A percentile compares a stretch with the other conserved stretches of the same genome.
phyloP scores from a whole-genome alignment of 1,140 invertebrate genomes.

The Arctopsyche grandis region DNA sequence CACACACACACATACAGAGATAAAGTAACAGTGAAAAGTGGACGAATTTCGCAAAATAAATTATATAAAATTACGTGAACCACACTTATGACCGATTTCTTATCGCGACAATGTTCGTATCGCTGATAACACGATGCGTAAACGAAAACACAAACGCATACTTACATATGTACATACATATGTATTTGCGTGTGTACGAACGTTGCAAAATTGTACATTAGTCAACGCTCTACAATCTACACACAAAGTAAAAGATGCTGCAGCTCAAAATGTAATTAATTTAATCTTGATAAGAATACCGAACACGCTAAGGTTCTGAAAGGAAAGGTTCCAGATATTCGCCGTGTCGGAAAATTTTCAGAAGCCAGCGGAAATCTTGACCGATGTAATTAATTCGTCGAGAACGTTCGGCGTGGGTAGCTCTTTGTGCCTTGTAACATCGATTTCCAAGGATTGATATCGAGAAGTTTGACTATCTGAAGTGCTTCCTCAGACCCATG shows the following conservation, averaged over 20 bases:
- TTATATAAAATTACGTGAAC: conserved; percentile 20
- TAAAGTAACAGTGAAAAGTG: background rate
- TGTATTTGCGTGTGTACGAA: no score
- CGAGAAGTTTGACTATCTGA: conserved; percentile 18
- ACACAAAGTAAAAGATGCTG: background rate
- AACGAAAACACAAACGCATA: no score
- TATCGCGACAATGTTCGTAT: conserved; percentile 20
- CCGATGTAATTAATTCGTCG: background rate
- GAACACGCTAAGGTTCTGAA: background rate
- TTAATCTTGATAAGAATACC: background rate
- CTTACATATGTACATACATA: no score
- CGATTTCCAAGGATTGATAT: background rate
- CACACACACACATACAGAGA: background rate
- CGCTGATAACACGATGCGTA: conserved; percentile 26
- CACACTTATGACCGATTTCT: conserved; percentile 18
- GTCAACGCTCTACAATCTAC: no score
- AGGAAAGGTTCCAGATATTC: background rate
- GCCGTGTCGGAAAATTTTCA: background rate
- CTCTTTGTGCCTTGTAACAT: background rate
- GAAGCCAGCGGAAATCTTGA: background rate
- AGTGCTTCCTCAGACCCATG: background rate
- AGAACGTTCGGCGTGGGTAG: background rate
- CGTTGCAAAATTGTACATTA: background rate
- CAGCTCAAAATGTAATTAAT: background rate
- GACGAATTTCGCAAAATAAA: background rate